Evolutionary conservation across 2,888 invertebrate species (phyloP), one percentile per base, ranked within the genome.

Genomic region (Drosophila recens): DNA sequence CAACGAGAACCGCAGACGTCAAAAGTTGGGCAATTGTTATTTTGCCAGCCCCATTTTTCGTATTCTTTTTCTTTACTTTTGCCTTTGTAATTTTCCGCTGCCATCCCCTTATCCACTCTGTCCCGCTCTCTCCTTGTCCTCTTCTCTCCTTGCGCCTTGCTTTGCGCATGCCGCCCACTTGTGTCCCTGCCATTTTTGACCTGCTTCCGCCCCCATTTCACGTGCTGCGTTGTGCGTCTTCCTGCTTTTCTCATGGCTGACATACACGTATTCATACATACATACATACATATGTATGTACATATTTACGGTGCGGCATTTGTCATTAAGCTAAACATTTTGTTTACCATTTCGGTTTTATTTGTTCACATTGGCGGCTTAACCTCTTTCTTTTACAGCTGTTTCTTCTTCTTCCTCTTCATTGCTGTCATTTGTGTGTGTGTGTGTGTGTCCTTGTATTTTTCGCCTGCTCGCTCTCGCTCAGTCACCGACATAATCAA

Each of bases 151-250:
- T 49, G 42, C 33, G 34, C 20, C 43, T 67, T 66, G 6, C 42
- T 72, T 58, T 76, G 81, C 85, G 82, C 87, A 87, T 84, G 82
- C 85, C 82, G 64, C 81, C 78, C 69, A 62, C 49, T 59, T 63
- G 27, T n/a, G 23, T 48, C 45, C 34, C 64, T 54, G 57, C 53
- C 38, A 51, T 49, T 42, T 8, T 48, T 78, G 69, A 66, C 69
- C 79, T 57, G 56, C 34, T 66, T 66, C 51, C 59, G 38, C 34
- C 51, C 36, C 40, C 43, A 34, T 54, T 68, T 62, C 61, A 69
- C 59, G 69, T 74, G 74, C 56, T 74, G 74, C 56, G 63, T 66
- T 59, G 46, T 61, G 58, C 51, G 54, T 61, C 68, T 65, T 78
- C 65, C 61, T 68, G 58, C 23, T 38, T 34, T 43, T 57, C 33